A percentile compares a stretch with the other conserved stretches of the same genome.
Conservation (phyloP, 2,888 invertebrate species). For the Pecten maximus region DNA sequence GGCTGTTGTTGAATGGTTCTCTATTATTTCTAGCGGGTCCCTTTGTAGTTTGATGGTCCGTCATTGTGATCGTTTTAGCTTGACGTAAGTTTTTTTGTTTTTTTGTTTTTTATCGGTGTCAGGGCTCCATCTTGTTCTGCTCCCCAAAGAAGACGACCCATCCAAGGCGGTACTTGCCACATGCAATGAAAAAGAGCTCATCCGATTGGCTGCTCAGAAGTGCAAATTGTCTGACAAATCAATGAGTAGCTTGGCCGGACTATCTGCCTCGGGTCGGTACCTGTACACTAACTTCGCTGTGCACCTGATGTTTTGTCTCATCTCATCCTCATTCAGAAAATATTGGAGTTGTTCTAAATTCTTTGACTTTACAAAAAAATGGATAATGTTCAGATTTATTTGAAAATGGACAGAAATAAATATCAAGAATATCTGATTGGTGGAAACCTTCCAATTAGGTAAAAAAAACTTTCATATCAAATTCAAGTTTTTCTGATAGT, state of each 20-base stretch:
- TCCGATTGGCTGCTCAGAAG: conserved; percentile 74
- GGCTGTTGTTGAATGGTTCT: conserved; percentile 2
- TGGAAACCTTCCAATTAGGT: too few species aligned
- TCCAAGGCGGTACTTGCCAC: conserved; percentile 76
- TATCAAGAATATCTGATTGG: background rate
- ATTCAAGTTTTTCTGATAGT: background rate
- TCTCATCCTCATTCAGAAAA: background rate
- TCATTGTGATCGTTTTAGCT: conserved; percentile 22
- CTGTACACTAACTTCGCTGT: conserved; percentile 24
- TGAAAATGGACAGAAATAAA: background rate
- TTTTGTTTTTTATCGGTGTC: conserved; percentile 62
- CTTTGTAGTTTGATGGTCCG: conserved; percentile 23
- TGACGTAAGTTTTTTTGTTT: conserved; percentile 43
- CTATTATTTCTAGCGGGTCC: conserved; percentile 14
- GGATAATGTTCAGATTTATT: background rate
- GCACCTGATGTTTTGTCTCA: background rate
- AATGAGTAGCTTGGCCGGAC: conserved; percentile 38
- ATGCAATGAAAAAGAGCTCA: conserved; percentile 77
- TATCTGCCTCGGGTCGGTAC: conserved; percentile 15
- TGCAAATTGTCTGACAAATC: conserved; percentile 41
- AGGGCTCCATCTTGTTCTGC: conserved; percentile 77
- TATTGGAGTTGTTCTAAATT: background rate
- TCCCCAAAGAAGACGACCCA: conserved; percentile 77
- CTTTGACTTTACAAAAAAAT: background rate
- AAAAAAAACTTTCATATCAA: background rate